Percentiles rank a stretch among this genome's conserved stretches.
These are phyloP conservation scores for Oscheius sp. DNA, from an alignment of 2,888 invertebrate species.

Conservation along the genomic window DNA sequence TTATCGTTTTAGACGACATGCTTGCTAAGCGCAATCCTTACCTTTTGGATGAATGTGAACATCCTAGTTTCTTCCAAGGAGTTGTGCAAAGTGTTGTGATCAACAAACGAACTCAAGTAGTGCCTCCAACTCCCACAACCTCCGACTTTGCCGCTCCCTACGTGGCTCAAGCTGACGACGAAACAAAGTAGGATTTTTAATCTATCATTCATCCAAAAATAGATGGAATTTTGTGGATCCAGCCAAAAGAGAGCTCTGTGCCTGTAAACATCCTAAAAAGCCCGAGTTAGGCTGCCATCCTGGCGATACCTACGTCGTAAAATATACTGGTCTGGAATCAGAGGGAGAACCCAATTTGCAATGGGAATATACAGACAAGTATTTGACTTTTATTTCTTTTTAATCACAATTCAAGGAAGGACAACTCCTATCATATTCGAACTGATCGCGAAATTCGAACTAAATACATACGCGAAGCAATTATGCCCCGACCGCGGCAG, in stretches of 20 bases:
- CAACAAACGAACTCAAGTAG: background rate
- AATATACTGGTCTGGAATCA: too few species aligned
- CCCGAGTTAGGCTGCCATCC: too few species aligned
- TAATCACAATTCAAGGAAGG: too few species aligned
- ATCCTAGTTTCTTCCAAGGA: background rate
- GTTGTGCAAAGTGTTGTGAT: conserved; percentile 1
- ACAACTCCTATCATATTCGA: too few species aligned
- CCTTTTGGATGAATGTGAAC: background rate
- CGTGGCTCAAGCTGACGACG: conserved; percentile 28
- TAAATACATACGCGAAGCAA: too few species aligned
- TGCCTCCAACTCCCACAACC: background rate
- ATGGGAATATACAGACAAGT: too few species aligned
- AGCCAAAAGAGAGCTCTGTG: background rate
- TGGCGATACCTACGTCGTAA: too few species aligned
- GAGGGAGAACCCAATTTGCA: too few species aligned
- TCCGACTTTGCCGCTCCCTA: conserved; percentile 1
- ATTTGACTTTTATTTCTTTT: too few species aligned
- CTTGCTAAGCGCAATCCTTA: background rate
- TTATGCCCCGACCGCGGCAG: too few species aligned
- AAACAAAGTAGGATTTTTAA: conserved; percentile 9
- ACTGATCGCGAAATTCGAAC: too few species aligned
- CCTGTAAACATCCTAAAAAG: too few species aligned
- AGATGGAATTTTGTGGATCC: conserved; percentile 27
- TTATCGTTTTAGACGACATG: background rate
- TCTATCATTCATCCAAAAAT: background rate